A percentile compares a stretch with the other conserved stretches of the same genome.
Evolutionary conservation across 2,113 vertebrate genomes (phyloP).

Genomic region (Rhinichthys klamathensis): DNA sequence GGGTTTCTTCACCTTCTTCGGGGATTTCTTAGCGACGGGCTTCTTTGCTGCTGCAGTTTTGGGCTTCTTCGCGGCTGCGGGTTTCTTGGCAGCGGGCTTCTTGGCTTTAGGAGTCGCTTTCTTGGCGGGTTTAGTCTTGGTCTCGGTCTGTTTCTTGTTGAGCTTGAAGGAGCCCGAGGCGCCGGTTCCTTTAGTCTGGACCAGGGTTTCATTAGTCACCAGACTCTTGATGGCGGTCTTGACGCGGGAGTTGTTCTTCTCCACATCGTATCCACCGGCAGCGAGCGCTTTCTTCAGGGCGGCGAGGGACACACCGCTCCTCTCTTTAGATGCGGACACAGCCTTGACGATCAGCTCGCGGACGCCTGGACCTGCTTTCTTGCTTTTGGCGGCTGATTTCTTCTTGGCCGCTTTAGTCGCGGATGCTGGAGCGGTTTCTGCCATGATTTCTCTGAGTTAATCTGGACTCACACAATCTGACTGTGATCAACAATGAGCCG

Average conservation of each 20-base stretch:
- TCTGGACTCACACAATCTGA: not conserved
- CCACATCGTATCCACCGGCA: not conserved
- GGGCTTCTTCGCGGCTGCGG: not conserved
- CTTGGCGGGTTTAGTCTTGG: not conserved
- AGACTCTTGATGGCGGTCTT: not conserved
- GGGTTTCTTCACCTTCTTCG: not conserved
- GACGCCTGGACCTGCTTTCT: not conserved
- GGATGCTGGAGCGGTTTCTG: conserved; percentile 16
- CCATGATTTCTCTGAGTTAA: not conserved
- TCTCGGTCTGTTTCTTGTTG: not conserved
- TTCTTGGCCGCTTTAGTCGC: not conserved
- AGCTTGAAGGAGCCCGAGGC: not conserved
- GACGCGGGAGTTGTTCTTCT: conserved; percentile 28
- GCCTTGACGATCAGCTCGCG: conserved; percentile 9
- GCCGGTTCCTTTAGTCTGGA: conserved; percentile 1
- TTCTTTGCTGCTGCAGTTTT: not conserved
- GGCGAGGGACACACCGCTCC: not conserved
- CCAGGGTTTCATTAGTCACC: not conserved
- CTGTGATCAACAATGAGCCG: no score
- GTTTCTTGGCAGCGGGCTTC: not conserved
- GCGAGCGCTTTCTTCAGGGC: conserved; percentile 26
- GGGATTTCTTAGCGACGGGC: not conserved
- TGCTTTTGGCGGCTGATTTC: not conserved
- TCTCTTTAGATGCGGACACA: conserved; percentile 4
- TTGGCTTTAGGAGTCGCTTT: not conserved